Evolutionary conservation across 1,140 invertebrate genomes (phyloP).

Genomic region (Achatina immaculata): DNA sequence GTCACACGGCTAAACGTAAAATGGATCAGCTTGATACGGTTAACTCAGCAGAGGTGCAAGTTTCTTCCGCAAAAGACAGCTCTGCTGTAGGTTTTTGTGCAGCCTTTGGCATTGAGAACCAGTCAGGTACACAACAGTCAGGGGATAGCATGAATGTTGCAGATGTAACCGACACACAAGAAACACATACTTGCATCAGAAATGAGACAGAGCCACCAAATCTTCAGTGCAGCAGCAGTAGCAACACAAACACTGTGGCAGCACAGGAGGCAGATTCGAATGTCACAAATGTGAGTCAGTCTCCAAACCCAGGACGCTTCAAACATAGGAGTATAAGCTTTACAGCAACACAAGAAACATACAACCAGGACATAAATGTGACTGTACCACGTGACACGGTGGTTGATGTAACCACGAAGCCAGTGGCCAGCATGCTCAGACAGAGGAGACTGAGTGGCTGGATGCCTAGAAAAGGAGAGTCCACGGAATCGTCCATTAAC

Average conservation of each 20-base stretch:
- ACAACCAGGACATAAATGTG: neutral
- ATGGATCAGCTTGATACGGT: too few species aligned
- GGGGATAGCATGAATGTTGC: too few species aligned
- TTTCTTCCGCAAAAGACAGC: too few species aligned
- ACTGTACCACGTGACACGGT: neutral
- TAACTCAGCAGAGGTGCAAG: too few species aligned
- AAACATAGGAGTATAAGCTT: neutral
- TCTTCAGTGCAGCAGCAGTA: neutral
- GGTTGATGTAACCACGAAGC: neutral
- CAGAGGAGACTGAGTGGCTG: slow-evolving; percentile 12
- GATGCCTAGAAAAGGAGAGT: slow-evolving; percentile 4
- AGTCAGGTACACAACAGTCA: too few species aligned
- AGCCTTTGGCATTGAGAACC: too few species aligned
- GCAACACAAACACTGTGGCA: neutral
- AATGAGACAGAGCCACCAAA: neutral
- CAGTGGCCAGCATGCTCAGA: neutral
- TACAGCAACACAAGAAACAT: neutral
- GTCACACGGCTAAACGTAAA: too few species aligned
- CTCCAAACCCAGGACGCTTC: neutral
- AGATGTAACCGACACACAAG: too few species aligned
- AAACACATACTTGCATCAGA: neutral
- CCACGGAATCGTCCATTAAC: neutral
- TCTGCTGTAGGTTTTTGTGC: too few species aligned
- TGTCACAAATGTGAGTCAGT: neutral
- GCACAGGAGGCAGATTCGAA: neutral